phyloP scores from a whole-genome alignment of 2,113 vertebrate species.

The Turdus rufiventris region DNA sequence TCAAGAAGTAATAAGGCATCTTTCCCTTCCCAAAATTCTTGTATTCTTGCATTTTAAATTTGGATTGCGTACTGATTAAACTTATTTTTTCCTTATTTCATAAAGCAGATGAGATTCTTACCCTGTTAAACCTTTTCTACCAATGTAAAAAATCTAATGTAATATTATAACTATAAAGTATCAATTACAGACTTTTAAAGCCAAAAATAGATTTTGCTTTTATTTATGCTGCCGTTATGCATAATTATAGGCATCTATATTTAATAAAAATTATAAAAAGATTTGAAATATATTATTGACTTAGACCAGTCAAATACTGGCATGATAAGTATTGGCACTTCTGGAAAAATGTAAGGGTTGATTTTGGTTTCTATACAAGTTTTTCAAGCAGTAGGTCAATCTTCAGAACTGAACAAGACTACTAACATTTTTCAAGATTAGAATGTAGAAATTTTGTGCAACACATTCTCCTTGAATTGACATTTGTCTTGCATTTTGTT shows the following conservation, averaged over 20 bases:
- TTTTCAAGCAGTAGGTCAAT: neutral
- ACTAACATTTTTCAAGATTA: neutral
- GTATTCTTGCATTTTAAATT: neutral
- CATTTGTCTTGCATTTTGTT: neutral
- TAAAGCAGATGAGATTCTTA: neutral
- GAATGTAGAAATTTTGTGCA: neutral
- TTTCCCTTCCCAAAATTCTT: neutral
- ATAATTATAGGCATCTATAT: neutral
- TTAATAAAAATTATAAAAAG: neutral
- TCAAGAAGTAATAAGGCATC: neutral
- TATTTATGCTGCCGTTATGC: neutral
- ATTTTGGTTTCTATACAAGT: neutral
- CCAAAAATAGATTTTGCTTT: neutral
- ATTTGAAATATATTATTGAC: neutral
- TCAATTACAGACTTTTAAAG: neutral
- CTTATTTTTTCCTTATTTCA: neutral
- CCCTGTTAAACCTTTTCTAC: neutral
- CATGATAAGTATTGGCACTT: neutral
- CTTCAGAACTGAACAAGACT: neutral
- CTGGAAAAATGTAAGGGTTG: neutral
- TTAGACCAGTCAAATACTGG: neutral
- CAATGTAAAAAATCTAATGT: neutral
- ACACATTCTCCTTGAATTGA: neutral
- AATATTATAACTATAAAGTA: neutral
- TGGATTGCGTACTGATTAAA: neutral